A percentile compares a stretch with the other conserved stretches of the same genome.
Conservation (phyloP, 1,140 invertebrate species). For the Polypedilum pembai region DNA sequence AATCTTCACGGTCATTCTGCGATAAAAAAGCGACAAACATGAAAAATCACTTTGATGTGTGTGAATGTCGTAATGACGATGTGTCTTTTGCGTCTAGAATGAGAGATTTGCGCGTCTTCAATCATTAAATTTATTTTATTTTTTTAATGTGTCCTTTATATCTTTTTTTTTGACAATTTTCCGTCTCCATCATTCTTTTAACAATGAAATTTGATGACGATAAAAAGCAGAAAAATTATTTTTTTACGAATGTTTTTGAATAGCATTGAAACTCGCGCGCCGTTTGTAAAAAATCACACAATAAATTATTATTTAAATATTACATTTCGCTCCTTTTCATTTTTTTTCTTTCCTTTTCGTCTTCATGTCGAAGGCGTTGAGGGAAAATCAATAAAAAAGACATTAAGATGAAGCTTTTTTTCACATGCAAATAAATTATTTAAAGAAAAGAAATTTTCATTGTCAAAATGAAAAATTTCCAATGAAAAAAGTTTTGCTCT, state of each 20-base stretch:
- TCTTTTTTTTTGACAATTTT: constrained; percentile 1
- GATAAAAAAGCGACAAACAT: background rate
- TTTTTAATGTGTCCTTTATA: background rate
- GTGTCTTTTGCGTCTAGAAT: background rate
- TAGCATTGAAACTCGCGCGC: background rate
- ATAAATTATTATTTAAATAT: constrained; percentile 20
- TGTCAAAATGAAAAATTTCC: constrained; percentile 18
- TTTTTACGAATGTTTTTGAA: background rate
- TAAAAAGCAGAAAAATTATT: background rate
- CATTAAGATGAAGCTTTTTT: constrained; percentile 6
- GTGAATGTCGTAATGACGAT: background rate
- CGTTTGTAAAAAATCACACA: constrained; percentile 17
- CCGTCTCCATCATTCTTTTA: background rate
- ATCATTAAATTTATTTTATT: too few relatives aligned
- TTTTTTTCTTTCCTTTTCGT: too few relatives aligned
- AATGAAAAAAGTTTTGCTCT: background rate
- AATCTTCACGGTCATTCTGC: background rate
- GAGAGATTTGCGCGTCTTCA: background rate
- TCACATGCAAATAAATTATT: constrained; percentile 19
- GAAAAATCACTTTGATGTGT: constrained; percentile 27
- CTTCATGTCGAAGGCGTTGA: background rate
- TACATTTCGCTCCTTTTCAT: background rate
- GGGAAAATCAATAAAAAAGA: constrained; percentile 18
- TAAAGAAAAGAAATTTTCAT: constrained; percentile 19
- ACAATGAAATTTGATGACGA: background rate